phyloP scores from a whole-genome alignment of 2,888 invertebrate genomes.

The Odontomyia ornata region DNA sequence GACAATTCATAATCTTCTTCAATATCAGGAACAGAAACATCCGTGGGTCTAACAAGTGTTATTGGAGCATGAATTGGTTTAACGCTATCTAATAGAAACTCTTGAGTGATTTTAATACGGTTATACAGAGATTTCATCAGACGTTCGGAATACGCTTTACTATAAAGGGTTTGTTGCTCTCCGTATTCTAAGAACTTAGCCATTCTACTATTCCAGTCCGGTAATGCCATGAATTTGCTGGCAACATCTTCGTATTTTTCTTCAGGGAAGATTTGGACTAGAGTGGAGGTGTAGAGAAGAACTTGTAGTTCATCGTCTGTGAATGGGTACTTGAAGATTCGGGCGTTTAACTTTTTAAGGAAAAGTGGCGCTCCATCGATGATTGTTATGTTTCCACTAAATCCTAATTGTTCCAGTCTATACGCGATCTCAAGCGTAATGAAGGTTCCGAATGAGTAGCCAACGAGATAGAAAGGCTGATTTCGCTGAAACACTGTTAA shows the following conservation, averaged over 20 bases:
- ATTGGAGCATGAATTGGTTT: constrained; percentile 69
- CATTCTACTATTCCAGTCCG: constrained; percentile 69
- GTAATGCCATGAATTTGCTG: constrained; percentile 66
- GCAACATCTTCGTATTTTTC: constrained; percentile 57
- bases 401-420: constrained; percentile 74
- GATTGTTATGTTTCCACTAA: constrained; percentile 72
- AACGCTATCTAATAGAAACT: constrained; percentile 64
- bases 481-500: constrained; percentile 67
- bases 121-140: constrained; percentile 65
- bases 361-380: constrained; percentile 85
- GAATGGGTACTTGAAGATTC: constrained; percentile 56
- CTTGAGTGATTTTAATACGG: constrained; percentile 67
- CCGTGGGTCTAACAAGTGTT: constrained; percentile 72
- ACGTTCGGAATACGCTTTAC: constrained; percentile 62
- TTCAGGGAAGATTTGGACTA: constrained; percentile 59
- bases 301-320: constrained; percentile 59
- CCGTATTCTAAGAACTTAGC: constrained; percentile 64
- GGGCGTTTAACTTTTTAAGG: constrained; percentile 66
- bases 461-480: constrained; percentile 78
- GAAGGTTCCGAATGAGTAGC: constrained; percentile 88
- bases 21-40: constrained; percentile 66
- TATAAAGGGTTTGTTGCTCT: constrained; percentile 62
- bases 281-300: constrained; percentile 56
- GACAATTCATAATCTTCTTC: constrained; percentile 75
- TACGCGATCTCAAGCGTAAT: constrained; percentile 80